Base-by-base conservation (phyloP, 2,797 vertebrate genomes). In the Spondyliosoma cantharus region DNA sequence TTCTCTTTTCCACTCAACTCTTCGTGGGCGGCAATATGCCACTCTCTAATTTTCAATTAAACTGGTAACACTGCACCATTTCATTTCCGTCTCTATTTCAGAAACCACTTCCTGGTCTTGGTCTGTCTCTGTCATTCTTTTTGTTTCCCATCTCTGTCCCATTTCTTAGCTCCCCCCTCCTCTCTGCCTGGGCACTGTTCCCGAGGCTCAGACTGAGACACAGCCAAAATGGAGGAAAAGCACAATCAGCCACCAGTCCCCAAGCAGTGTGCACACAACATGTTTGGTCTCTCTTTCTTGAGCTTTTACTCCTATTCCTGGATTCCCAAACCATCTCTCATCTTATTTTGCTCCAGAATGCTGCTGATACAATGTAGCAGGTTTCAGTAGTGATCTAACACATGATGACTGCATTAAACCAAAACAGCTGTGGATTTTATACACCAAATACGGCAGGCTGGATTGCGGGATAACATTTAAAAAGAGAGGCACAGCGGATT, bases 201-300 rank as follows among this genome's bases (percentile, higher is more conserved):
- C 93, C 91, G 77, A 86, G 87, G 85, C 88, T 92, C 83, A 88
- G 90, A 93, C 90, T 90, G 89, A 95, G 93, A 91, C 91, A 92
- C 83, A 92, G 90, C 93, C 91, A 93, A 93, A 93, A 94, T 93
- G 93, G 92, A 94, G 91, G 90, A 94, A 93, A 93, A 93, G 93
- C 91, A 92, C 92, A 94, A 90, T 93, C 89, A 90, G 85, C 84
- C 87, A 85, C 87, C 80, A 86, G 90, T 91, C 87, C 88, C 91
- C 58, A 84, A 89, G 86, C 87, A 80, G 80, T 75, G 80, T 75
- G 87, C 87, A 86, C 53, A 86, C 81, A 91, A 83, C 78, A 86
- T 82, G 84, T 84, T 82, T 68, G 74, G 79, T 82, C 56, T 84
- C 52, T 71, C 71, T 85, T 88, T 78, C 62, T 80, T 62, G 71